Conservation (phyloP, 92 coral and sea anemone genomes). For the Zoanthus sociatus region DNA sequence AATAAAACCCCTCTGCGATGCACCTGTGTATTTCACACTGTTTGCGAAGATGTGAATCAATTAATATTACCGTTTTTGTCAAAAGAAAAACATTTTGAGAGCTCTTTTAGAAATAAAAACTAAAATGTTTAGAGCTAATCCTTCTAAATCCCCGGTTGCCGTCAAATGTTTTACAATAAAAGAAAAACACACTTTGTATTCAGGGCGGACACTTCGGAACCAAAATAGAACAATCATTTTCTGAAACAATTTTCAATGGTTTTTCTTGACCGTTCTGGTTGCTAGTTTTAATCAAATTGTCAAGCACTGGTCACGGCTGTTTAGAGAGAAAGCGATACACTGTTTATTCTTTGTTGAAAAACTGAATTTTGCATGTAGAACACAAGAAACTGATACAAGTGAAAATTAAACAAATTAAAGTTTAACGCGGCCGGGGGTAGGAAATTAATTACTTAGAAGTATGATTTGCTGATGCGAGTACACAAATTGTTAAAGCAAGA, state of each 20-base stretch:
- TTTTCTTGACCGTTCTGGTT: slow-evolving; percentile 30
- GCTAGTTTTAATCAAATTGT: slow-evolving; percentile 21
- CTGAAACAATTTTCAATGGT: slow-evolving; percentile 1
- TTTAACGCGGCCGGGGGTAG: slow-evolving; percentile 10
- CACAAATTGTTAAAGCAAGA: not conserved
- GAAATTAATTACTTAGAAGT: not conserved
- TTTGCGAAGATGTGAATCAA: slow-evolving; percentile 44
- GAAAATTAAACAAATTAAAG: slow-evolving; percentile 18
- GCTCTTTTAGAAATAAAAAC: not conserved
- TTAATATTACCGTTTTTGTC: slow-evolving; percentile 19
- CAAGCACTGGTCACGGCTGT: not conserved
- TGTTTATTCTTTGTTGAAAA: slow-evolving; percentile 28
- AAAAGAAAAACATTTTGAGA: not conserved
- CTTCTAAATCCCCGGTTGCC: not conserved
- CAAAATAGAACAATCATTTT: not conserved
- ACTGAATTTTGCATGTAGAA: not conserved
- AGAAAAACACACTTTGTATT: not conserved
- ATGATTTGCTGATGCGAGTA: not conserved
- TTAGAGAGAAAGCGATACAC: slow-evolving; percentile 21
- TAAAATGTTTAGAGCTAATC: slow-evolving; percentile 16
- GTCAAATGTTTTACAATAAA: not conserved
- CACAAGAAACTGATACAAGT: not conserved
- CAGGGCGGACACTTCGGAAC: not conserved
- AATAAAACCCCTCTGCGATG: slow-evolving; percentile 25
- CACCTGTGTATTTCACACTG: slow-evolving; percentile 51